Percentiles rank a stretch among this genome's conserved stretches.
Conservation (phyloP, 1,140 invertebrate species). For the Papilio xuthus region DNA sequence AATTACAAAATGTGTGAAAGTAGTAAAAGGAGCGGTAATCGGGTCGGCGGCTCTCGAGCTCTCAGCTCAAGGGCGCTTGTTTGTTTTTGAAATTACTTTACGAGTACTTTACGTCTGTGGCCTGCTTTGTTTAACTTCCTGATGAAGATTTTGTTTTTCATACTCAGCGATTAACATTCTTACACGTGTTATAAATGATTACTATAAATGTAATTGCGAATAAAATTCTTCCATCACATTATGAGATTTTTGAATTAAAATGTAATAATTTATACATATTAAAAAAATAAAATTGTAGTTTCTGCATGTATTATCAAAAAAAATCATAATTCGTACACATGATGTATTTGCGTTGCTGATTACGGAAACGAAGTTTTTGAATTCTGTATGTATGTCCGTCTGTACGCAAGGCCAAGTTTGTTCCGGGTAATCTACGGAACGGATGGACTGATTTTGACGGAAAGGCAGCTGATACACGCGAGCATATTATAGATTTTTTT, state of each 20-base stretch:
- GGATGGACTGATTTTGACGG: too few relatives aligned
- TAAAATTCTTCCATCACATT: not conserved
- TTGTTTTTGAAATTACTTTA: conserved; percentile 37
- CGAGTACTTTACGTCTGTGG: conserved; percentile 36
- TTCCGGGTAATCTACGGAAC: too few relatives aligned
- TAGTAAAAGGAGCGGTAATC: conserved; percentile 36
- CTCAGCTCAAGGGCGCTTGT: conserved; percentile 33
- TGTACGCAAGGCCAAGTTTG: too few relatives aligned
- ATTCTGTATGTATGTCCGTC: too few relatives aligned
- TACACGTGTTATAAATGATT: not conserved
- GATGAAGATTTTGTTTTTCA: conserved; percentile 35
- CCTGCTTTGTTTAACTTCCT: conserved; percentile 32
- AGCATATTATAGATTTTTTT: too few relatives aligned
- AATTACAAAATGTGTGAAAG: conserved; percentile 37
- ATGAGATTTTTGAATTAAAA: not conserved
- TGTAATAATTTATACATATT: too few relatives aligned
- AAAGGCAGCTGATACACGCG: too few relatives aligned
- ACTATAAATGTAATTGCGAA: not conserved
- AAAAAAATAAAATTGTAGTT: too few relatives aligned
- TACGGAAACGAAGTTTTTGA: too few relatives aligned
- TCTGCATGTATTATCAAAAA: too few relatives aligned
- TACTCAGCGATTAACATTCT: conserved; percentile 14
- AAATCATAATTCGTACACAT: too few relatives aligned
- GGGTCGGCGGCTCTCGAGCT: conserved; percentile 32
- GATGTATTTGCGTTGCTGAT: too few relatives aligned